Evolutionary conservation across 2,888 invertebrate genomes (phyloP), one percentile per base, ranked within the genome.

Genomic region (Luffia ferchaultella): DNA sequence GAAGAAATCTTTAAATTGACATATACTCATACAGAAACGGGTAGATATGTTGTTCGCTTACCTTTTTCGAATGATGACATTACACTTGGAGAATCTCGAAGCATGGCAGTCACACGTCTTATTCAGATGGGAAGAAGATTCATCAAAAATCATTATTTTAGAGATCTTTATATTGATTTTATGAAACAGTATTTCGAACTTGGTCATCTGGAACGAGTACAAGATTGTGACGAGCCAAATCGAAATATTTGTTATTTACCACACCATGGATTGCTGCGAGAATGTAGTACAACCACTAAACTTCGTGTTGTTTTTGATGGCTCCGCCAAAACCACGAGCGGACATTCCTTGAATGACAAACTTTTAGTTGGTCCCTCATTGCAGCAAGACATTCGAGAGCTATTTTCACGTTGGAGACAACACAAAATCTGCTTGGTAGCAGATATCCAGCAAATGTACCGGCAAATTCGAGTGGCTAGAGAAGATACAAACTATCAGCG

Each of bases 391-490:
- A 16, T 50, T 2, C n/a, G 49, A 15, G 18, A 45, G 17, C 45
- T 52, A 45, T 42, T 54, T 1, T 45, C 52, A 7, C 48, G 50
- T 9, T 54, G 52, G 42, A 17, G 53, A 18, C 48, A 51, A 18
- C 42, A 54, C 42, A 53, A 42, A 42, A 53, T 51, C 19, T 45
- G 46, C 16, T 50, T 46, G 1, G 48, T 48, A 18, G 53, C 51
- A 2, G 52, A 53, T 40, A 41, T 54, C 2, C 50, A 50, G 19
- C 53, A 55, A 49, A 53, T 55, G 52, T 55, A 53, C 16, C 43
- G 53, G 7, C 53, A 55, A 17, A 30, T 47, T 46, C 41, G 52
- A 20, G 30, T 55, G 18, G 15, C 50, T 42, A 45, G 43, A 20
- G 19, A 19, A 3, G 53, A 55, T 40, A 49, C 52, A 9, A 16